Evolutionary conservation across 2,797 vertebrate genomes (phyloP).

Genomic region (Lepilemur septentrionalis): DNA sequence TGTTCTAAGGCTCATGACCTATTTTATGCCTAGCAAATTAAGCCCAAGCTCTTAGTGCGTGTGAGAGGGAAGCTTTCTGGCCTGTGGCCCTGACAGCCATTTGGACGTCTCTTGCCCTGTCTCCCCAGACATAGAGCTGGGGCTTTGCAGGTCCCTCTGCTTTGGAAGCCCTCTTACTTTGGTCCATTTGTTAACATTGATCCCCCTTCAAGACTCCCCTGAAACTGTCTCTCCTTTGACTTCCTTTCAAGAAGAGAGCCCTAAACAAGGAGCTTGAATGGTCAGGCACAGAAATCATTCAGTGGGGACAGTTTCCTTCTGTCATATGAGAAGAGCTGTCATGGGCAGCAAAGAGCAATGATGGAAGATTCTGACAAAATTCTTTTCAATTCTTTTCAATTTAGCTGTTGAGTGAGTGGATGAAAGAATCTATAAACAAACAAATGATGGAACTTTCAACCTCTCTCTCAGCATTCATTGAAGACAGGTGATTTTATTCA

Average conservation of each 20-base stretch:
- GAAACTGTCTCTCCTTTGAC: neutral
- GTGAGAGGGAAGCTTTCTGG: no score
- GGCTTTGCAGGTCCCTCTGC: neutral
- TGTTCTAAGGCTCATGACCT: neutral
- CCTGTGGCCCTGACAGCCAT: rapidly evolving
- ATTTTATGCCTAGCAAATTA: neutral
- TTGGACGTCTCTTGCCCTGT: rapidly evolving
- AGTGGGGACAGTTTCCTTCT: neutral
- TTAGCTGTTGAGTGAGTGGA: neutral
- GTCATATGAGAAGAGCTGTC: rapidly evolving
- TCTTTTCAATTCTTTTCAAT: no score
- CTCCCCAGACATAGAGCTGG: rapidly evolving
- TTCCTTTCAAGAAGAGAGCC: neutral
- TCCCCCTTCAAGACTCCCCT: neutral
- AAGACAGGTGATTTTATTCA: neutral
- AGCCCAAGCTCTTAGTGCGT: neutral
- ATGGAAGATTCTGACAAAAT: neutral
- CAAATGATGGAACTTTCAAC: neutral
- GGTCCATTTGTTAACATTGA: rapidly evolving
- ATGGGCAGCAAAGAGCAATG: rapidly evolving
- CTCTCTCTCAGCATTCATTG: rapidly evolving
- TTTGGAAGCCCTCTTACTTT: neutral
- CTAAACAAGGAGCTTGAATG: rapidly evolving
- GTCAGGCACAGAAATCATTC: neutral
- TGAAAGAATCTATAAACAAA: neutral